Evolutionary conservation across 2,888 invertebrate species (phyloP).

Genomic region (Xestia rhomboidea): DNA sequence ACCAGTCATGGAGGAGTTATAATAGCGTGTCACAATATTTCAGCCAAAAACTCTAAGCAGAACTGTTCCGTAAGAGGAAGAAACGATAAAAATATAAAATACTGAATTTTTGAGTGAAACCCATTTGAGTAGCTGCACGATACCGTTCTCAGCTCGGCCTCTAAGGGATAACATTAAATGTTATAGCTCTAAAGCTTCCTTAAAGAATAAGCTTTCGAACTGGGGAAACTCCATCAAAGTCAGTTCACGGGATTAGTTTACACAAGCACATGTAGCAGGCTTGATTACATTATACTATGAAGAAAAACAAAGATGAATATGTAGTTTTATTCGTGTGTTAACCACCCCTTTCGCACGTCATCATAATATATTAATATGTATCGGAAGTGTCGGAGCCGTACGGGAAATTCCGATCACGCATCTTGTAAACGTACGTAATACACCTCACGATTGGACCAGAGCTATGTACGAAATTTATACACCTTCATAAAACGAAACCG

Average conservation of each 20-base stretch:
- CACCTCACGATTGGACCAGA: slow-evolving; percentile 32
- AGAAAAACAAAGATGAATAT: slow-evolving; percentile 46
- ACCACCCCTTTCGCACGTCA: slow-evolving; percentile 34
- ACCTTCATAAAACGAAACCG: slow-evolving; percentile 38
- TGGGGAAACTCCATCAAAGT: slow-evolving; percentile 63
- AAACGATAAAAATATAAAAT: slow-evolving; percentile 57
- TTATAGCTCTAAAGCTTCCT: slow-evolving; percentile 60
- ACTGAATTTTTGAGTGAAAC: slow-evolving; percentile 59
- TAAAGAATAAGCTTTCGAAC: slow-evolving; percentile 58
- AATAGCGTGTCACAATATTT: slow-evolving; percentile 42
- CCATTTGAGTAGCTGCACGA: slow-evolving; percentile 54
- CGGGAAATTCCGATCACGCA: slow-evolving; percentile 62
- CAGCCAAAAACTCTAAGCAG: slow-evolving; percentile 21
- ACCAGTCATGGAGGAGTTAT: neutral
- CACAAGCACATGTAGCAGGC: slow-evolving; percentile 43
- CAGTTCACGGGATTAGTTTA: slow-evolving; percentile 51
- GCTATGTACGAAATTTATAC: slow-evolving; percentile 35
- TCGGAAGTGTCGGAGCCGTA: slow-evolving; percentile 42
- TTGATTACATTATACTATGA: slow-evolving; percentile 46
- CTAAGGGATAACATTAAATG: slow-evolving; percentile 62
- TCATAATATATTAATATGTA: slow-evolving; percentile 66
- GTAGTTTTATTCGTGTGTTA: slow-evolving; percentile 39
- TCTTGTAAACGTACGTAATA: slow-evolving; percentile 53
- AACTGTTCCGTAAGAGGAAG: slow-evolving; percentile 24
- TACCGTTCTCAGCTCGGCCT: slow-evolving; percentile 45